Evolutionary conservation across 2,113 vertebrate species (phyloP), one percentile per base, ranked within the genome.

Genomic region (Nycticryphes semicollaris): DNA sequence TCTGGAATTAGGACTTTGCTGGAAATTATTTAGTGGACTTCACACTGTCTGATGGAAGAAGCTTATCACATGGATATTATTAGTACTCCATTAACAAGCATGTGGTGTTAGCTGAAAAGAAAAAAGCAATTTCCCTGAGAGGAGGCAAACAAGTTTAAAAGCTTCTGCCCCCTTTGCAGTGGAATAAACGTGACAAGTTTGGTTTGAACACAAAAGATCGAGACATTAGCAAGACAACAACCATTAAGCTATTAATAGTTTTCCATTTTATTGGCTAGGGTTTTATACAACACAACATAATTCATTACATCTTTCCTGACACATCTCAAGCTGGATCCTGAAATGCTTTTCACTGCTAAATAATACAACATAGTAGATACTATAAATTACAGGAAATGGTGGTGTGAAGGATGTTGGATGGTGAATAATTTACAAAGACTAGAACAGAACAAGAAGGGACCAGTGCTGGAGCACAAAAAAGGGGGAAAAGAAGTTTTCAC

Each of bases 261-360:
- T 83, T 86, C 59, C 67, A 54, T 87, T 96, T 94, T 69, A 85
- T 84, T 89, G 59, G 50, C 19, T 39, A 92, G 45, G 30, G 35
- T 79, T 90, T 96, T 92, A 63, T 77, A 79, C 50, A 89, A 63
- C 19, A 41, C 54, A 87, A 63, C 19, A 6, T 54, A 89, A 85
- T 95, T 96, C 51, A 87, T 96, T 96, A 89, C 67, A 63, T 94
- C 74, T 96, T 90, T 73, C 63, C 50, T 67, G 72, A 53, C 68
- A 53, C 72, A 57, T 96, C 83, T 86, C 45, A 93, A 64, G 30
- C 60, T 94, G 63, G 68, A 90, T 87, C 67, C 64, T 79, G 70
- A 85, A 89, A 84, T 90, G 39, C 63, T 96, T 93, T 96, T 72
- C 50, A 31, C 43, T 94, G 76, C 94, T 97, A 92, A 96, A 96